Evolutionary conservation across 2,113 vertebrate species (phyloP).

Genomic region (Varanus salvator): DNA sequence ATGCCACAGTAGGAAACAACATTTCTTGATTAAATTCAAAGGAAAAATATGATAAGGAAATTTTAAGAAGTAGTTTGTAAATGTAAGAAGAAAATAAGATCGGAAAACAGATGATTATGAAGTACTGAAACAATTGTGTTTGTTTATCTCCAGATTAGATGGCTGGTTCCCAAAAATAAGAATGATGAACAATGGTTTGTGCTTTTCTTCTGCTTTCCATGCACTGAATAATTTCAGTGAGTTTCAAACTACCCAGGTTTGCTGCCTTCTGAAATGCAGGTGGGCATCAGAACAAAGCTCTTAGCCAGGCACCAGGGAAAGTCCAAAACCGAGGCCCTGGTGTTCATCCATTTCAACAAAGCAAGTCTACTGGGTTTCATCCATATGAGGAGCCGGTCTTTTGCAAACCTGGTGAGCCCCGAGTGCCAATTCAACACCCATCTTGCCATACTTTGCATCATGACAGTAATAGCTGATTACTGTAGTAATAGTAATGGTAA

Average conservation of each 20-base stretch:
- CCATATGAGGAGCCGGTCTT: too few relatives aligned
- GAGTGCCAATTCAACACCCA: too few relatives aligned
- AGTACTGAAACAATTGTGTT: not conserved
- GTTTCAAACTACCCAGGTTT: not conserved
- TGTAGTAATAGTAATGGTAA: too few relatives aligned
- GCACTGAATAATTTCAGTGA: not conserved
- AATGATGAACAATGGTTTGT: not conserved
- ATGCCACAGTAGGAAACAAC: not conserved
- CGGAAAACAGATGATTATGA: not conserved
- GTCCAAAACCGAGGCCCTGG: too few relatives aligned
- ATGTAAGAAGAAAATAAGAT: not conserved
- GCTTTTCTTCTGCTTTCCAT: not conserved
- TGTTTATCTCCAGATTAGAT: not conserved
- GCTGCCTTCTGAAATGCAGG: not conserved
- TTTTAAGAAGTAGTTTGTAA: not conserved
- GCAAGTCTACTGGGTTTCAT: too few relatives aligned
- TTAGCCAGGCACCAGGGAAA: too few relatives aligned
- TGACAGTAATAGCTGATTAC: too few relatives aligned
- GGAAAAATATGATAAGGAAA: not conserved
- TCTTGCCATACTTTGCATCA: too few relatives aligned
- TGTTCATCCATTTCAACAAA: too few relatives aligned
- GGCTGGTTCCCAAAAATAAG: not conserved
- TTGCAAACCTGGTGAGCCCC: too few relatives aligned
- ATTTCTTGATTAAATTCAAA: not conserved
- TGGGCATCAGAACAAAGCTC: too few relatives aligned